Evolutionary conservation across 2,888 invertebrate genomes (phyloP).

Genomic region (Phortica okadai): DNA sequence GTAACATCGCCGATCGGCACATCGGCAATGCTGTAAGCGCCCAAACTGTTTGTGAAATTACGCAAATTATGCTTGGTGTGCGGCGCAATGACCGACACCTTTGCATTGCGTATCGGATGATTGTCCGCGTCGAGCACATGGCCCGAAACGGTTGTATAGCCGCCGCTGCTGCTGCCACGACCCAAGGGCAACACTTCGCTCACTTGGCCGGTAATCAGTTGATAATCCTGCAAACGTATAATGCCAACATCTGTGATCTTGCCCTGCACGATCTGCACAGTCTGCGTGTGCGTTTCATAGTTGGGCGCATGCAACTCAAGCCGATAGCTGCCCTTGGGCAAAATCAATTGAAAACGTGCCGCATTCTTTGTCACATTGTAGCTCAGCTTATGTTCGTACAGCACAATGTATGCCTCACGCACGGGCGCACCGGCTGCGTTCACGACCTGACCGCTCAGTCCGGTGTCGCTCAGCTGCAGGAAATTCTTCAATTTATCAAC

Average conservation of each 20-base stretch:
- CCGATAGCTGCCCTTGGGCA: slow-evolving; percentile 83
- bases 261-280: slow-evolving; percentile 67
- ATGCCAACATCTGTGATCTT: slow-evolving; percentile 62
- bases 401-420: slow-evolving; percentile 83
- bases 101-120: slow-evolving; percentile 79
- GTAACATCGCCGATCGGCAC: slow-evolving; percentile 76
- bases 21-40: slow-evolving; percentile 64
- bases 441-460: slow-evolving; percentile 84
- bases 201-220: slow-evolving; percentile 57
- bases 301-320: slow-evolving; percentile 81
- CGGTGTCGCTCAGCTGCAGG: slow-evolving; percentile 81
- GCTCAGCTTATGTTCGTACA: slow-evolving; percentile 78
- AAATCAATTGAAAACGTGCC: slow-evolving; percentile 84
- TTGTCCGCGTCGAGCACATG: slow-evolving; percentile 80
- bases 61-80: slow-evolving; percentile 61
- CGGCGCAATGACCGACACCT: slow-evolving; percentile 77
- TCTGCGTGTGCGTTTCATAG: slow-evolving; percentile 78
- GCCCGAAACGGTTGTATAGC: slow-evolving; percentile 74
- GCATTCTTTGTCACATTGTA: slow-evolving; percentile 82
- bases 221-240: slow-evolving; percentile 55
- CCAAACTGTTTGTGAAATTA: slow-evolving; percentile 70
- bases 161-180: slow-evolving; percentile 2
- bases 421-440: slow-evolving; percentile 83
- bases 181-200: slow-evolving; percentile 58
- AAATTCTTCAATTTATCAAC: slow-evolving; percentile 81